phyloP scores from a whole-genome alignment of 2,888 invertebrate species.

The Erebia palarica region DNA sequence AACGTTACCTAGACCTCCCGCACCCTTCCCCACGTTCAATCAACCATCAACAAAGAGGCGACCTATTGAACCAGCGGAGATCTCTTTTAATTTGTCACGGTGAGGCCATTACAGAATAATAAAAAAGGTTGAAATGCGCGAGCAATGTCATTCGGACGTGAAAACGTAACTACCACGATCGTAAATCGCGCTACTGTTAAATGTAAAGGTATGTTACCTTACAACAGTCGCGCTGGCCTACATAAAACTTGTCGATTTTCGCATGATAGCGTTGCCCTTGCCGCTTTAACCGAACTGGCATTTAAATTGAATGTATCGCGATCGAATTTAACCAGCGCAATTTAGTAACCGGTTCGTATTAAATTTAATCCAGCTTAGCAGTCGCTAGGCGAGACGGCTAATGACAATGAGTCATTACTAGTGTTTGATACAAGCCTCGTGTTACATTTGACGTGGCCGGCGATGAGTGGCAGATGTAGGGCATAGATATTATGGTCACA shows the following conservation, averaged over 20 bases:
- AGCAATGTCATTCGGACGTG: constrained; percentile 70
- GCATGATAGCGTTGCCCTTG: constrained; percentile 75
- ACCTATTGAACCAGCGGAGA: constrained; percentile 59
- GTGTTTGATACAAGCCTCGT: constrained; percentile 41
- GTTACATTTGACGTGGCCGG: constrained; percentile 23
- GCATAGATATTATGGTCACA: constrained; percentile 22
- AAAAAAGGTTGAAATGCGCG: constrained; percentile 62
- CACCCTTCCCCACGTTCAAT: constrained; percentile 42
- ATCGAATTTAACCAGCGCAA: constrained; percentile 62
- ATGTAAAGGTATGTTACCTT: constrained; percentile 68
- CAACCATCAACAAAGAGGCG: constrained; percentile 47
- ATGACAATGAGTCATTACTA: constrained; percentile 58
- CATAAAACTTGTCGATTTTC: constrained; percentile 75
- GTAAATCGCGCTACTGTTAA: constrained; percentile 70
- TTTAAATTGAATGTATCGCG: constrained; percentile 69
- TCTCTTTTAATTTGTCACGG: constrained; percentile 54
- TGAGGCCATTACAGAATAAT: constrained; percentile 55
- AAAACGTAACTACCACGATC: constrained; percentile 76
- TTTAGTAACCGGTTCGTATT: constrained; percentile 68
- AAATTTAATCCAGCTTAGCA: constrained; percentile 62
- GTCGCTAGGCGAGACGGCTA: constrained; percentile 50
- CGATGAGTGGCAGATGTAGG: constrained; percentile 27
- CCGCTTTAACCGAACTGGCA: constrained; percentile 65
- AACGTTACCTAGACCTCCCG: constrained; percentile 50
- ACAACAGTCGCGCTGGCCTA: constrained; percentile 66